These are phyloP conservation scores for Acestrorhynchus altus DNA, from an alignment of 2,797 vertebrate genomes.

Conservation along the genomic window DNA sequence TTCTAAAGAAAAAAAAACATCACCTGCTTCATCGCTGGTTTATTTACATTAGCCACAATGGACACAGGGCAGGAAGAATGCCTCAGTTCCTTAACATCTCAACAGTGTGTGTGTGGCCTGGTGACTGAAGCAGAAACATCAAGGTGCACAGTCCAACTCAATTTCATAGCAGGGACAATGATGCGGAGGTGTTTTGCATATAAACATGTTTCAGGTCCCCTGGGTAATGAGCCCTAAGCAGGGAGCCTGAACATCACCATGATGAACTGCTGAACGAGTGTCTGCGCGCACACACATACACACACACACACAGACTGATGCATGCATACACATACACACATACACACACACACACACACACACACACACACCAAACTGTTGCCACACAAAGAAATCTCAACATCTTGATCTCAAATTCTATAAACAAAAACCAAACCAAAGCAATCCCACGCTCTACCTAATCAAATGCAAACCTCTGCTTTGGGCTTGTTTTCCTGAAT, in stretches of 20 bases:
- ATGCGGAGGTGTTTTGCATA: slow-evolving; percentile 26
- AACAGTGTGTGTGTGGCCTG: slow-evolving; percentile 49
- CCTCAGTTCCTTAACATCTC: slow-evolving; percentile 49
- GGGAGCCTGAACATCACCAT: slow-evolving; percentile 22
- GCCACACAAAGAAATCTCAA: slow-evolving; percentile 8
- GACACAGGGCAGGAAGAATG: slow-evolving; percentile 16
- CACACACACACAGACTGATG: neutral
- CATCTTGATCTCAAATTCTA: slow-evolving; percentile 6
- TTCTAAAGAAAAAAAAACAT: neutral
- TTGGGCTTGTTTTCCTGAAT: neutral
- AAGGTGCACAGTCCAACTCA: slow-evolving; percentile 23
- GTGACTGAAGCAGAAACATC: slow-evolving; percentile 48
- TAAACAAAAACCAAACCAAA: slow-evolving; percentile 1
- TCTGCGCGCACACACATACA: slow-evolving; percentile 9
- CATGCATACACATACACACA: slow-evolving; percentile 9
- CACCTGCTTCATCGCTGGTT: neutral
- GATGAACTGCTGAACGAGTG: slow-evolving; percentile 6
- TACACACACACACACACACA: neutral
- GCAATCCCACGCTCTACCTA: neutral
- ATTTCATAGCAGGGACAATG: slow-evolving; percentile 20
- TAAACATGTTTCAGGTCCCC: slow-evolving; percentile 20
- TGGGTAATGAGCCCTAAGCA: slow-evolving; percentile 22
- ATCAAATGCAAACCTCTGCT: neutral
- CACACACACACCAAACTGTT: slow-evolving; percentile 6
- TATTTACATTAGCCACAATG: slow-evolving; percentile 33